phyloP scores from a whole-genome alignment of 2,888 invertebrate species.

The Philhelius pedissequus region DNA sequence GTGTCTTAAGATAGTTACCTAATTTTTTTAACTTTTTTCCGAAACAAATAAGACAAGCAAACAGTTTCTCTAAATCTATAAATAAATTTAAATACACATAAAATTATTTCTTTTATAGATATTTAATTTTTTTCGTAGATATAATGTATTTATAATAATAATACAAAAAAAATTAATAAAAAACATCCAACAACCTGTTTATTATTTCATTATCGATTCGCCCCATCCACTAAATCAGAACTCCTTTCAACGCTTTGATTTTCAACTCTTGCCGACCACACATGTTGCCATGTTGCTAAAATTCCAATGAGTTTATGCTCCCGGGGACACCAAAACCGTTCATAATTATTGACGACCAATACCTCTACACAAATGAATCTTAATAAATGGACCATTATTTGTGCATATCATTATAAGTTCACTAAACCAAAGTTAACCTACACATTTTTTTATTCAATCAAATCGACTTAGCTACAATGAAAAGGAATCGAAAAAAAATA shows the following conservation, averaged over 20 bases:
- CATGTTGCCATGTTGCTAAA: slow-evolving; percentile 57
- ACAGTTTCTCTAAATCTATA: background rate
- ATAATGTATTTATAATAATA: too few relatives aligned
- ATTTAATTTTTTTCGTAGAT: background rate
- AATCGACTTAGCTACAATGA: slow-evolving; percentile 29
- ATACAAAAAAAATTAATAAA: background rate
- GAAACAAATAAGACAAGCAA: too few relatives aligned
- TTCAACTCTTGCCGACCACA: slow-evolving; percentile 41
- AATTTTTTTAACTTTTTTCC: too few relatives aligned
- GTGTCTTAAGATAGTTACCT: too few relatives aligned
- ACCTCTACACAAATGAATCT: slow-evolving; percentile 35
- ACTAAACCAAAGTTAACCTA: slow-evolving; percentile 15
- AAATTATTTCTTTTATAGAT: slow-evolving; percentile 1
- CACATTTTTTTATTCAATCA: slow-evolving; percentile 57
- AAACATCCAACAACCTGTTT: slow-evolving; percentile 1
- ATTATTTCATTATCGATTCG: background rate
- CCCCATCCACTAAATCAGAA: background rate
- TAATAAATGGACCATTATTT: slow-evolving; percentile 42
- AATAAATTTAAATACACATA: background rate
- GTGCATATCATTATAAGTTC: slow-evolving; percentile 61
- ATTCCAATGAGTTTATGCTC: background rate
- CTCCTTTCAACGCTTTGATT: slow-evolving; percentile 22
- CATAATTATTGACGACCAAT: slow-evolving; percentile 5
- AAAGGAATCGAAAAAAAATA: background rate
- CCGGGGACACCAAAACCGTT: background rate